phyloP scores from a whole-genome alignment of 2,113 vertebrate genomes.

The Boulengeromyrus knoepffleri region DNA sequence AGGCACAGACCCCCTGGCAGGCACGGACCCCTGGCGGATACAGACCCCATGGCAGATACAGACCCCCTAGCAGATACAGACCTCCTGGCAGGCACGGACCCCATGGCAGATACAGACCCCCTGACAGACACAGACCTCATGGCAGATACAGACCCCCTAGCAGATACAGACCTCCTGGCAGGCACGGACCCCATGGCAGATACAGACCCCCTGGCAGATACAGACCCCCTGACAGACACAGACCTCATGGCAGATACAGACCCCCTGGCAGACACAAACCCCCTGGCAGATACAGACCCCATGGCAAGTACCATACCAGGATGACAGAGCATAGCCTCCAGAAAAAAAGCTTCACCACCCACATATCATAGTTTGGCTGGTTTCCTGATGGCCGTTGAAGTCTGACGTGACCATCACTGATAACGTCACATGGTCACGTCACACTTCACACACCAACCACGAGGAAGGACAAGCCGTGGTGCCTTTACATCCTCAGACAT shows the following conservation, averaged over 20 bases:
- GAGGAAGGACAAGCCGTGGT: not conserved
- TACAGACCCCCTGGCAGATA: no score
- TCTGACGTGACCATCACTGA: not conserved
- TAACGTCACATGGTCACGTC: not conserved
- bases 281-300: no score
- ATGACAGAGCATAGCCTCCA: not conserved
- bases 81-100: not conserved
- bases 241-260: no score
- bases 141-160: no score
- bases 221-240: no score
- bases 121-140: not conserved
- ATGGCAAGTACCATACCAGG: not conserved
- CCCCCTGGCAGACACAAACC: no score
- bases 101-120: no score
- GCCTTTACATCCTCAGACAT: not conserved
- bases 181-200: no score
- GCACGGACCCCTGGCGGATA: no score
- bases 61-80: no score
- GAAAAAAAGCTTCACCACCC: not conserved
- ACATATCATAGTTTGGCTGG: not conserved
- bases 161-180: no score
- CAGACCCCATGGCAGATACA: not conserved
- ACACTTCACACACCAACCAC: not conserved
- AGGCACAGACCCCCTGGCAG: not conserved
- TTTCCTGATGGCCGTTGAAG: not conserved